A percentile compares a stretch with the other conserved stretches of the same genome.
Evolutionary conservation across 2,888 invertebrate genomes (phyloP).

Genomic region (Chrysolina americana): DNA sequence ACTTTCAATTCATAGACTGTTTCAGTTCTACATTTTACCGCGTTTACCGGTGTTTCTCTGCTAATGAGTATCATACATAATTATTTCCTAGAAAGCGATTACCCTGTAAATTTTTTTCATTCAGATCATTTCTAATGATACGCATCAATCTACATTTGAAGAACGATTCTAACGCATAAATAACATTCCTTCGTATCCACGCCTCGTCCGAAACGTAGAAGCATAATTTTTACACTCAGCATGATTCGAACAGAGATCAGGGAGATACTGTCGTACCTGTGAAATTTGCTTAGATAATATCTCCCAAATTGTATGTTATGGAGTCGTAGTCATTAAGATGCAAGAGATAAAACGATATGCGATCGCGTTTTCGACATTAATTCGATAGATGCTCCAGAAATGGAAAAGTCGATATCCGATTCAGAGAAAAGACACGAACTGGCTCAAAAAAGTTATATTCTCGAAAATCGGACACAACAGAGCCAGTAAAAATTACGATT

Average conservation of each 20-base stretch:
- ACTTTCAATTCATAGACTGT: too few species aligned
- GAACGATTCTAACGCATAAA: constrained; percentile 28
- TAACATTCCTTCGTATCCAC: constrained; percentile 37
- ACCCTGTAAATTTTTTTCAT: too few species aligned
- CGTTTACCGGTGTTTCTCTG: too few species aligned
- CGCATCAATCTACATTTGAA: not conserved
- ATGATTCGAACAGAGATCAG: constrained; percentile 41
- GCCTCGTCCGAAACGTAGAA: constrained; percentile 36
- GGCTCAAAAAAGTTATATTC: not conserved
- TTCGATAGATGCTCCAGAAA: constrained; percentile 3
- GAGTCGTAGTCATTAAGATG: constrained; percentile 42
- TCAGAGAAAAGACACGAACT: not conserved
- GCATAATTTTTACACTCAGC: constrained; percentile 35
- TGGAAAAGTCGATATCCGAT: not conserved
- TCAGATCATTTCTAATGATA: not conserved
- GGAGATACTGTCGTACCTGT: constrained; percentile 37
- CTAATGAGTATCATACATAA: too few species aligned
- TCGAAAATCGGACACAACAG: not conserved
- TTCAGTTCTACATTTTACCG: too few species aligned
- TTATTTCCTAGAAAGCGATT: too few species aligned
- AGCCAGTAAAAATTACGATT: too few species aligned
- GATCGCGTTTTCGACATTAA: not conserved
- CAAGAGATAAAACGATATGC: constrained; percentile 35
- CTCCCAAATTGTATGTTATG: constrained; percentile 43
- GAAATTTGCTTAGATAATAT: constrained; percentile 46